Evolutionary conservation across 2,113 vertebrate genomes (phyloP).

Genomic region (Callipepla californica): DNA sequence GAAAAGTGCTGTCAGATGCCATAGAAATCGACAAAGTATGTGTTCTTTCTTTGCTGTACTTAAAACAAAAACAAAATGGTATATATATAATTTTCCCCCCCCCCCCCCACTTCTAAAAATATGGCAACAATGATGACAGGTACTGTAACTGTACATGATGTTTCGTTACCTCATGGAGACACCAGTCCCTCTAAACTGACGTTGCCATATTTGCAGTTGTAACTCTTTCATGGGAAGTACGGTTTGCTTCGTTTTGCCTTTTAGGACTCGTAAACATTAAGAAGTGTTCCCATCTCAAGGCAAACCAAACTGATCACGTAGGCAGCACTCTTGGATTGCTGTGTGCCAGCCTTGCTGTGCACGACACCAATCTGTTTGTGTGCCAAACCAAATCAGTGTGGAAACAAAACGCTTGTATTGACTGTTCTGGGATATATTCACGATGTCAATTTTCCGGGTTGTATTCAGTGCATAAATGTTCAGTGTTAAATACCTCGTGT

Average conservation of each 20-base stretch:
- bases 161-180: constrained; percentile 77
- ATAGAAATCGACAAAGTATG: constrained; percentile 94
- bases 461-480: fast-evolving
- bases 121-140: constrained; percentile 81
- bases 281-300: fast-evolving
- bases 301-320: fast-evolving
- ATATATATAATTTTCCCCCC: background rate
- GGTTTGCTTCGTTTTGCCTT: fast-evolving
- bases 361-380: background rate
- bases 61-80: background rate
- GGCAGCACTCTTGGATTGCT: fast-evolving
- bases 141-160: constrained; percentile 59
- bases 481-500: fast-evolving
- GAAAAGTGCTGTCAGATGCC: constrained; percentile 93
- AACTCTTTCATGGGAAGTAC: background rate
- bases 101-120: fast-evolving
- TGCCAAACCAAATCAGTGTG: fast-evolving
- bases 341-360: background rate
- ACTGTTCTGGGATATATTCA: fast-evolving
- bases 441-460: background rate
- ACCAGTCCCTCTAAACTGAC: constrained; percentile 87
- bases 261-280: fast-evolving
- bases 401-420: background rate
- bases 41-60: constrained; percentile 5
- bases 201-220: constrained; percentile 63